Conservation (phyloP, 64 coral and sea anemone species). For the Montipora cactus region DNA sequence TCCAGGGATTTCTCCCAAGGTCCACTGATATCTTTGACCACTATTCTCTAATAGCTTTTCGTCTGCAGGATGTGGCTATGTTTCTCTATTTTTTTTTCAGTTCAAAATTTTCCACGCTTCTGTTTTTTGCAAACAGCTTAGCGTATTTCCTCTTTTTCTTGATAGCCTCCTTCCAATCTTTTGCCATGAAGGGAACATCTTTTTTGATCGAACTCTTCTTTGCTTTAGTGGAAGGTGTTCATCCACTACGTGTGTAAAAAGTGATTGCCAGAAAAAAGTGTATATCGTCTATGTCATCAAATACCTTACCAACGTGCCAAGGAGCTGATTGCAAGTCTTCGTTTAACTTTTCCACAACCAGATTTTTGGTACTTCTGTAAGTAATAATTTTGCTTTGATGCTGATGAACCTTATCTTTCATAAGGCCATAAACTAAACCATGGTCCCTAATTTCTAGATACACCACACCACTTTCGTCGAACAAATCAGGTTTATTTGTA, state of each 20-base stretch:
- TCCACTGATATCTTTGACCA: too few relatives aligned
- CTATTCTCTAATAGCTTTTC: too few relatives aligned
- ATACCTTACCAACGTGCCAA: conserved; percentile 1
- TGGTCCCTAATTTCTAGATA: neutral
- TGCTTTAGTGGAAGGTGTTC: neutral
- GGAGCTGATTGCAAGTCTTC: neutral
- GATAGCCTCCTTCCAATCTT: neutral
- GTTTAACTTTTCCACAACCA: neutral
- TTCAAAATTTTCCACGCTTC: neutral
- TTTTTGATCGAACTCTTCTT: neutral
- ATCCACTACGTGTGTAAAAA: neutral
- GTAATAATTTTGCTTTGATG: neutral
- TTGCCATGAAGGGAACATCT: neutral
- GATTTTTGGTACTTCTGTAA: neutral
- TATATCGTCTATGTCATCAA: neutral
- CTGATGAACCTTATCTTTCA: conserved; percentile 12
- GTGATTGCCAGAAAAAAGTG: neutral
- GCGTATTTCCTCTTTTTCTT: neutral
- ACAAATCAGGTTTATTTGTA: neutral
- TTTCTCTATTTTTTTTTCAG: neutral
- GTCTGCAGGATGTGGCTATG: neutral
- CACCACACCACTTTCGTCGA: neutral
- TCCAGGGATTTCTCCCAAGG: too few relatives aligned
- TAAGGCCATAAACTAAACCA: neutral
- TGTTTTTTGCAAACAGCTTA: neutral